Evolutionary conservation across 1,140 invertebrate species (phyloP).

Genomic region (Meloidogyne chitwoodi): DNA sequence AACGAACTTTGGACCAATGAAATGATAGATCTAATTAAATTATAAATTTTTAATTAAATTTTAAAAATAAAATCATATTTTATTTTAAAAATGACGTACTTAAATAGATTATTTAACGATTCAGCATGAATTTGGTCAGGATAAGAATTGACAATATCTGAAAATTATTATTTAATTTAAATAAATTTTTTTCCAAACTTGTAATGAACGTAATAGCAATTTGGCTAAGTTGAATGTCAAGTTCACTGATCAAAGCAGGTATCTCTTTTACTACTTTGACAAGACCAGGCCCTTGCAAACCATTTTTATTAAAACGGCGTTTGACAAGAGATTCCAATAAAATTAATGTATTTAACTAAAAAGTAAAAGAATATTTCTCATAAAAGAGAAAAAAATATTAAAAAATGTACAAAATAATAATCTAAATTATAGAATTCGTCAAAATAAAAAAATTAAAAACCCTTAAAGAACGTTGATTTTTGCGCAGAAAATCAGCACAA

Average conservation of each 20-base stretch:
- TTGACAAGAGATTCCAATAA: slow-evolving; percentile 80
- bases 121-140: slow-evolving; percentile 33
- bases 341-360: slow-evolving; percentile 80
- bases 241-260: slow-evolving; percentile 81
- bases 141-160: slow-evolving; percentile 33
- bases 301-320: slow-evolving; percentile 71
- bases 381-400: not conserved
- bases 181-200: slow-evolving; percentile 23
- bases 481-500: slow-evolving; percentile 85
- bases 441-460: slow-evolving; percentile 20
- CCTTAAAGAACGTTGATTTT: slow-evolving; percentile 84
- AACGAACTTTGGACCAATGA: slow-evolving; percentile 80
- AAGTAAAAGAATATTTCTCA: not conserved
- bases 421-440: not conserved
- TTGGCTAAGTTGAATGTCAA: slow-evolving; percentile 91
- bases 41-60: not conserved
- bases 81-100: too few relatives aligned
- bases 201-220: slow-evolving; percentile 66
- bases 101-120: slow-evolving; percentile 21
- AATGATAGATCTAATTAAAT: slow-evolving; percentile 18
- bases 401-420: not conserved
- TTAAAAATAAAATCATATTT: too few relatives aligned
- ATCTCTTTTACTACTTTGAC: slow-evolving; percentile 71
- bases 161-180: not conserved
- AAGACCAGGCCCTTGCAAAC: slow-evolving; percentile 25